phyloP scores from a whole-genome alignment of 2,888 invertebrate species.

The Andrena marginata region DNA sequence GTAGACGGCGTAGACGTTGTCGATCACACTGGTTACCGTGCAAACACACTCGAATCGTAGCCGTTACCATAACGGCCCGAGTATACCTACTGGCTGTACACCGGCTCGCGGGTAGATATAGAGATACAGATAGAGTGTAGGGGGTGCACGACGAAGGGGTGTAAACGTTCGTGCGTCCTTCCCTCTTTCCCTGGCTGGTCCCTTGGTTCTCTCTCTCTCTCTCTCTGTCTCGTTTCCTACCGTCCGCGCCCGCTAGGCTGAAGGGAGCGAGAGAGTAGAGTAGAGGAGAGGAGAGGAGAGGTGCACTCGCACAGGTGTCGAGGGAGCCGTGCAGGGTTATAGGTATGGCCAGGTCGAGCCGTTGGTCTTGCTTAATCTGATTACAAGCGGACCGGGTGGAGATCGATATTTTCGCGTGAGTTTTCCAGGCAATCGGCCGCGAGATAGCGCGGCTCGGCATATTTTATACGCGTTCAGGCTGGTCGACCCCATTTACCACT shows the following conservation, averaged over 20 bases:
- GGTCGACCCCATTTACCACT: conserved; percentile 77
- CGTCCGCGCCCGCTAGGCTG: neutral
- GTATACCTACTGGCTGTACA: conserved; percentile 30
- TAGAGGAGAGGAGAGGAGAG: neutral
- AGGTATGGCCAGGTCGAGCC: conserved; percentile 72
- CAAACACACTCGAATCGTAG: conserved; percentile 55
- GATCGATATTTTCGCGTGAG: conserved; percentile 83
- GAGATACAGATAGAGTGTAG: conserved; percentile 43
- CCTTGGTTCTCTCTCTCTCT: neutral
- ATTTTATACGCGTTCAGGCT: conserved; percentile 78
- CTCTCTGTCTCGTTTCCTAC: neutral
- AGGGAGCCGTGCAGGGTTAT: conserved; percentile 63
- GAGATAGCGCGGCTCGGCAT: conserved; percentile 80
- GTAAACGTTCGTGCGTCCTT: conserved; percentile 40
- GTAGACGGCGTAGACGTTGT: conserved; percentile 26
- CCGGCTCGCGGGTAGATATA: conserved; percentile 56
- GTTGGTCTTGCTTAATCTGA: conserved; percentile 79
- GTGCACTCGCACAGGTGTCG: conserved; percentile 63
- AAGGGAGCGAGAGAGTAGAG: too few species aligned
- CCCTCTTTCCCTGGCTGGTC: conserved; percentile 9
- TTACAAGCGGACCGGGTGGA: conserved; percentile 71
- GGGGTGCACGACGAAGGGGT: conserved; percentile 36
- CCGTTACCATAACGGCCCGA: conserved; percentile 52
- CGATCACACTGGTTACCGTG: conserved; percentile 41
- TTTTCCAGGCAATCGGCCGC: conserved; percentile 82